Evolutionary conservation across 2,113 vertebrate genomes (phyloP).

Genomic region (Epinephelus fuscoguttatus): DNA sequence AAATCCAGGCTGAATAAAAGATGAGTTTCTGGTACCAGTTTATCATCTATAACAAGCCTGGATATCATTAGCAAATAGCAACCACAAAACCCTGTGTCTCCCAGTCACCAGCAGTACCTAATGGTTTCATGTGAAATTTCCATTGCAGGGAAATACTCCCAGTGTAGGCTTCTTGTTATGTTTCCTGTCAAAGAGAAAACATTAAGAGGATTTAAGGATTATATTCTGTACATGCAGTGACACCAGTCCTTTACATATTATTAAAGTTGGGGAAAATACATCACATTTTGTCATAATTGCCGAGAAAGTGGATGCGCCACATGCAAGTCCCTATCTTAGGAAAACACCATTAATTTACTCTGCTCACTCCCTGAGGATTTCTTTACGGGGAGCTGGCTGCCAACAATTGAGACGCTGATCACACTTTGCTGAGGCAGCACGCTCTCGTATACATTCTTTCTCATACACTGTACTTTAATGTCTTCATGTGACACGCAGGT

Average conservation of each 20-base stretch:
- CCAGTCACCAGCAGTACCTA: conserved; percentile 13
- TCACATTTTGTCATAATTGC: conserved; percentile 62
- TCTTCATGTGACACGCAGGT: not conserved
- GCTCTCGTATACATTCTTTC: not conserved
- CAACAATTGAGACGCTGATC: conserved; percentile 42
- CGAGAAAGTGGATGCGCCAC: conserved; percentile 25
- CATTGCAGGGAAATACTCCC: conserved; percentile 16
- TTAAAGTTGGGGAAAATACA: conserved; percentile 37
- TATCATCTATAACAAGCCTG: conserved; percentile 1
- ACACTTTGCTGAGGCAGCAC: not conserved
- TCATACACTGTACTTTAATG: not conserved
- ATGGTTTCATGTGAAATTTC: conserved; percentile 27
- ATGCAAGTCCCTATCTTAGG: conserved; percentile 19
- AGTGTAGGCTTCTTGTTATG: conserved; percentile 10
- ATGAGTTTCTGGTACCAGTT: not conserved
- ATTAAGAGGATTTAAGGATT: conserved; percentile 71
- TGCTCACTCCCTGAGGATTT: conserved; percentile 32
- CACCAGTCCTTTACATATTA: conserved; percentile 48
- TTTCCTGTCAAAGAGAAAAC: conserved; percentile 54
- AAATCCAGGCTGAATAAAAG: not conserved
- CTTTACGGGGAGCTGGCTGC: conserved; percentile 3
- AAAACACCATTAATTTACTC: conserved; percentile 57
- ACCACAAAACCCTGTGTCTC: not conserved
- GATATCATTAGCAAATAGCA: conserved; percentile 1
- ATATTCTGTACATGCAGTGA: conserved; percentile 36